Conservation (phyloP, 2,797 vertebrate species). For the Pseudomugil gertrudae region DNA sequence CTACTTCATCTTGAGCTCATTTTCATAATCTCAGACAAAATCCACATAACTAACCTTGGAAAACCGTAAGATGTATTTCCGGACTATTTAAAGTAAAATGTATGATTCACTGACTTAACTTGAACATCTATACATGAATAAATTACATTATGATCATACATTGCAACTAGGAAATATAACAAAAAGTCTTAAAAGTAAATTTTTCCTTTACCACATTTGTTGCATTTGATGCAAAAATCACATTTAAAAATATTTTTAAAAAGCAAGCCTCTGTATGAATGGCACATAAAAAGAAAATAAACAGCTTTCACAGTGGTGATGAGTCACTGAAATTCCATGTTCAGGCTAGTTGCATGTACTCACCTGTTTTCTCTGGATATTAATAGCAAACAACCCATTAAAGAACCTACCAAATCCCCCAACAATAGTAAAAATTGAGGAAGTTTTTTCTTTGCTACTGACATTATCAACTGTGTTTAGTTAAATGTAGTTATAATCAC, state of each 20-base stretch:
- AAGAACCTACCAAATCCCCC: too few relatives aligned
- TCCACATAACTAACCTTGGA: neutral
- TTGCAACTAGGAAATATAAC: slow-evolving; percentile 24
- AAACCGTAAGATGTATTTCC: neutral
- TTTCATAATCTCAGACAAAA: neutral
- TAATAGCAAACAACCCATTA: too few relatives aligned
- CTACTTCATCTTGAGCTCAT: neutral
- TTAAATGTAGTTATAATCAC: too few relatives aligned
- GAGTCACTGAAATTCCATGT: slow-evolving; percentile 58
- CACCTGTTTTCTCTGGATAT: slow-evolving; percentile 16
- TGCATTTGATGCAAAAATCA: slow-evolving; percentile 34
- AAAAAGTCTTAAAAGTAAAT: slow-evolving; percentile 23
- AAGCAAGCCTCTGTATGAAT: too few relatives aligned
- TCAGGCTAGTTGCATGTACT: slow-evolving; percentile 34
- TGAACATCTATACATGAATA: neutral
- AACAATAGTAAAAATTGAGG: too few relatives aligned
- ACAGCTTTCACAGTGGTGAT: slow-evolving; percentile 35
- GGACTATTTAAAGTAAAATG: neutral
- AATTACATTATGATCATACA: slow-evolving; percentile 8
- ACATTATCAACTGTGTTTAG: neutral
- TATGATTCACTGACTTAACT: neutral
- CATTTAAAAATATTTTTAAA: slow-evolving; percentile 15
- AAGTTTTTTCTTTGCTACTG: too few relatives aligned
- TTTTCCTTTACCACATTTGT: slow-evolving; percentile 27
- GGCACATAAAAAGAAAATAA: slow-evolving; percentile 48